Conservation (phyloP, 2,888 invertebrate species). For the Hemistola chrysoprasaria region DNA sequence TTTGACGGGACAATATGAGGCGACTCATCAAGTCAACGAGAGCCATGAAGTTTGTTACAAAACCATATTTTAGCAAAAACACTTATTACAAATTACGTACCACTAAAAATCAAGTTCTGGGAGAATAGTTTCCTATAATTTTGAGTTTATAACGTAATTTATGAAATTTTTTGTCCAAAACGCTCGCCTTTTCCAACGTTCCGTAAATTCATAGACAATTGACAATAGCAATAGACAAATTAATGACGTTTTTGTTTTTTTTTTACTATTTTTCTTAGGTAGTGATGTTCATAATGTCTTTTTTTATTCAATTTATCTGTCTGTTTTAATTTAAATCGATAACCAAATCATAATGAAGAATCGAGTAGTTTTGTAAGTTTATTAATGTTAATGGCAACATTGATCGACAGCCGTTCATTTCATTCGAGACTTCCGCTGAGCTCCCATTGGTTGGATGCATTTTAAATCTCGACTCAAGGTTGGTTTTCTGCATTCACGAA, state of each 20-base stretch:
- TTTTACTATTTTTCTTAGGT: no score
- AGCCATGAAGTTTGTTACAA: conserved; percentile 35
- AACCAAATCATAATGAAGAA: no score
- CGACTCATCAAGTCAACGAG: conserved; percentile 57
- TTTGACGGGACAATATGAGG: conserved; percentile 48
- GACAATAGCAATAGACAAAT: no score
- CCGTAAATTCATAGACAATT: conserved; percentile 53
- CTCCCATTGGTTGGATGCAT: no score
- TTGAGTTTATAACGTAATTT: conserved; percentile 29
- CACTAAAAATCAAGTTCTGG: conserved; percentile 38
- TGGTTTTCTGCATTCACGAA: no score
- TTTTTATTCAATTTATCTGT: no score
- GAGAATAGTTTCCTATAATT: conserved; percentile 37
- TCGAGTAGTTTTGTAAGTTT: no score
- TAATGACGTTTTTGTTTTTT: conserved; percentile 14
- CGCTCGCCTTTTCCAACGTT: conserved; percentile 48
- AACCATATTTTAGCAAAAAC: neutral
- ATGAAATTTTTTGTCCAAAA: conserved; percentile 51
- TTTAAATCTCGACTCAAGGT: no score
- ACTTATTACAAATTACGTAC: conserved; percentile 36
- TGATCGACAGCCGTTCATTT: neutral
- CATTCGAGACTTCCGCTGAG: neutral
- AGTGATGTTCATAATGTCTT: no score
- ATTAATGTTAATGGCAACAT: neutral
- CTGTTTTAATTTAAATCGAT: no score